phyloP scores from a whole-genome alignment of 2,888 invertebrate genomes.

The Caradrina clavipalpis region DNA sequence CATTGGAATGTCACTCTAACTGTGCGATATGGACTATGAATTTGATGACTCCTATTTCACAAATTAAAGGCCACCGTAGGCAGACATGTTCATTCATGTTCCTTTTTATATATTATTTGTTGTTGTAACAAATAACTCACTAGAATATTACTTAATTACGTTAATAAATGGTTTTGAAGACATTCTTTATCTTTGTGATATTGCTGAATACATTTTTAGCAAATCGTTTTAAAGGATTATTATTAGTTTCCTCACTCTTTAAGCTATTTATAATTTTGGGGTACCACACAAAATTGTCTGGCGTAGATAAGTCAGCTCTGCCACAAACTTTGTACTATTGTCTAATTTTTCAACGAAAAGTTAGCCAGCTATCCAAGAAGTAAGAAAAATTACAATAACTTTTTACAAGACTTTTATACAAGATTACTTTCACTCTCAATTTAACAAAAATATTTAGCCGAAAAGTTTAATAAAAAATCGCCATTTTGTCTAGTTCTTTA shows the following conservation, averaged over 20 bases:
- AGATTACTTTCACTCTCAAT: too few relatives aligned
- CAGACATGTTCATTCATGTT: constrained; percentile 37
- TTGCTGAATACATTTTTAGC: background rate
- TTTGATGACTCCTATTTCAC: constrained; percentile 38
- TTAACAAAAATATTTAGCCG: too few relatives aligned
- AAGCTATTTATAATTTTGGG: background rate
- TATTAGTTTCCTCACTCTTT: background rate
- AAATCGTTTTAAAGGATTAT: background rate
- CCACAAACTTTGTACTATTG: constrained; percentile 9
- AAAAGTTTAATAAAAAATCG: too few relatives aligned
- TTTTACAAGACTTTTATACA: too few relatives aligned
- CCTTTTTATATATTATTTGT: constrained; percentile 26
- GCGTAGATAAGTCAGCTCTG: background rate
- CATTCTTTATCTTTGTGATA: background rate
- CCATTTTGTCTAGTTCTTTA: background rate
- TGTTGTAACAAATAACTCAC: background rate
- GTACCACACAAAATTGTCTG: background rate
- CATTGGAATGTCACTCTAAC: background rate
- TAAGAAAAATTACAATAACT: too few relatives aligned
- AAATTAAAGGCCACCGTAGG: constrained; percentile 32
- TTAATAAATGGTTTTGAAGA: background rate
- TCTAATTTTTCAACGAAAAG: constrained; percentile 2
- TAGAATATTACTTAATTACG: background rate
- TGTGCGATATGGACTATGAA: constrained; percentile 30
- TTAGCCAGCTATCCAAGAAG: too few relatives aligned